phyloP scores from a whole-genome alignment of 2,888 invertebrate species.

The Cephus pygmeus region DNA sequence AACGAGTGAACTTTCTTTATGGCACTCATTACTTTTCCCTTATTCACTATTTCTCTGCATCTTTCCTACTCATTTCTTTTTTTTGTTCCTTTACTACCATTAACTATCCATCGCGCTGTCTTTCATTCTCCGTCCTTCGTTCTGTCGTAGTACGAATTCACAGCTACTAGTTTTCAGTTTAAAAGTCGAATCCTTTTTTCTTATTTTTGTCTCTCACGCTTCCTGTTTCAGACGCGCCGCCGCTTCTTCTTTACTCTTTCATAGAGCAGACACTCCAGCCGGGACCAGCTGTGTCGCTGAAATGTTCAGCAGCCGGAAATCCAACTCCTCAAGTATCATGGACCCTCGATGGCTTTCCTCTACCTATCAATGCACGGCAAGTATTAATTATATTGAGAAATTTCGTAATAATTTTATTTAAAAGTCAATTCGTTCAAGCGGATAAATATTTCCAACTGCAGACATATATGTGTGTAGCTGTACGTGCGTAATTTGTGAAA shows the following conservation, averaged over 20 bases:
- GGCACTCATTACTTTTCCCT: background rate
- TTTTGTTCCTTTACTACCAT: constrained; percentile 17
- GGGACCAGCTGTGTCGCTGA: constrained; percentile 81
- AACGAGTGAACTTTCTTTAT: background rate
- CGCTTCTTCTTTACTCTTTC: constrained; percentile 79
- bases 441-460: background rate
- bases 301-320: constrained; percentile 81
- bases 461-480: background rate
- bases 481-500: background rate
- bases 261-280: constrained; percentile 83
- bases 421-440: background rate
- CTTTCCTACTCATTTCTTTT: constrained; percentile 10
- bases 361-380: constrained; percentile 71
- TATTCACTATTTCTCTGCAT: background rate
- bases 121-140: constrained; percentile 21
- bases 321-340: constrained; percentile 83
- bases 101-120: constrained; percentile 10
- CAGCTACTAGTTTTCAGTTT: background rate
- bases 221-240: constrained; percentile 75
- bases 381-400: constrained; percentile 10
- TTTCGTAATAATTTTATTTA: background rate
- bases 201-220: background rate
- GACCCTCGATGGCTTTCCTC: constrained; percentile 79
- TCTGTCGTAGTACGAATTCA: background rate
- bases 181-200: background rate